phyloP scores from a whole-genome alignment of 2,797 vertebrate genomes.

The Benthosema pterotum region DNA sequence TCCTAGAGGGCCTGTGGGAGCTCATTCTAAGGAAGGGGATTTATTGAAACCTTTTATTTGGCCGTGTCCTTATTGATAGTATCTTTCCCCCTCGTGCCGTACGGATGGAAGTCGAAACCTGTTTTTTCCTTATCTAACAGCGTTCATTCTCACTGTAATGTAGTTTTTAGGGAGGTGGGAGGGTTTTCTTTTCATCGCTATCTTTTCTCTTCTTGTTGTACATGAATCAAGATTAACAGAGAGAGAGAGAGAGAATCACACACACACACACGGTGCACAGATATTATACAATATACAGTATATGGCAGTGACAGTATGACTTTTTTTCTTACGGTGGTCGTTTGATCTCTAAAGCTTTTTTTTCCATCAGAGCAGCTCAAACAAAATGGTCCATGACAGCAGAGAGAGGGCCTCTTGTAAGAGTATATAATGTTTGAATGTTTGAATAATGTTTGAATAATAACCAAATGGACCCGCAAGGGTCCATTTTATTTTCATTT shows the following conservation, averaged over 20 bases:
- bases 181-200: background rate
- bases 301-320: constrained; percentile 20
- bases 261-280: constrained; percentile 6
- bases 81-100: background rate
- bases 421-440: too few relatives aligned
- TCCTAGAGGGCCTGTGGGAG: background rate
- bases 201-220: constrained; percentile 4
- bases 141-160: background rate
- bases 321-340: too few relatives aligned
- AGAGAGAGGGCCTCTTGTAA: too few relatives aligned
- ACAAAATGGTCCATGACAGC: too few relatives aligned
- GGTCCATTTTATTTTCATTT: too few relatives aligned
- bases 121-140: background rate
- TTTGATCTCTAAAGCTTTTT: too few relatives aligned
- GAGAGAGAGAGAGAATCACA: constrained; percentile 9
- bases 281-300: constrained; percentile 40
- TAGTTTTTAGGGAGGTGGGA: background rate
- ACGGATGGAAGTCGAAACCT: background rate
- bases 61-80: constrained; percentile 2
- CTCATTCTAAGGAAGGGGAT: constrained; percentile 7
- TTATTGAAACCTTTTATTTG: background rate
- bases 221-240: constrained; percentile 26
- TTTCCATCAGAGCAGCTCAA: too few relatives aligned
- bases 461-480: too few relatives aligned
- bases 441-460: too few relatives aligned